A percentile compares a stretch with the other conserved stretches of the same genome.
These are phyloP conservation scores for Henricia sp. DNA, from an alignment of 53 echinoderm and acorn worm species.

Conservation along the genomic window DNA sequence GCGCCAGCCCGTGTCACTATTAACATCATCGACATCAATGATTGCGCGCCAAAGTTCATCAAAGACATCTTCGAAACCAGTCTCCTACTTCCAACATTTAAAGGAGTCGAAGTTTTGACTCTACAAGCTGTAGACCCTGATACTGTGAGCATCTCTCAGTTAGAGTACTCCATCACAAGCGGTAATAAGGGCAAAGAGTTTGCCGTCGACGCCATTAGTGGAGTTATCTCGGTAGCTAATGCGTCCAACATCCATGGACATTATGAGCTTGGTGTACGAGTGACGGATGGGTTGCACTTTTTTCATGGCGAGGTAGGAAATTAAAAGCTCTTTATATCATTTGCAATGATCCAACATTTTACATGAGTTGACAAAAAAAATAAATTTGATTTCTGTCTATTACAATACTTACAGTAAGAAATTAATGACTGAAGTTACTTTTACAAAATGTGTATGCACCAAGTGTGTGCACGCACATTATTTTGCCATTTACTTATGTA, in stretches of 20 bases:
- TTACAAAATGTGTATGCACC: too few relatives aligned
- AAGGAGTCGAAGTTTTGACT: constrained; percentile 77
- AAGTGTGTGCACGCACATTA: too few relatives aligned
- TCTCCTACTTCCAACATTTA: constrained; percentile 89
- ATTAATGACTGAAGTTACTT: too few relatives aligned
- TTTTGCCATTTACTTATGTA: too few relatives aligned
- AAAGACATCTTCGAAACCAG: constrained; percentile 67
- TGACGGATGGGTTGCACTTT: constrained; percentile 88
- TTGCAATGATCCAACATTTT: too few relatives aligned
- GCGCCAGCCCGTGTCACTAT: constrained; percentile 82
- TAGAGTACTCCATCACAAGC: constrained; percentile 83
- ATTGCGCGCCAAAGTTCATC: constrained; percentile 83
- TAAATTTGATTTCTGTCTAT: too few relatives aligned
- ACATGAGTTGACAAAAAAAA: too few relatives aligned
- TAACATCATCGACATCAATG: constrained; percentile 94
- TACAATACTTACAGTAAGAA: too few relatives aligned
- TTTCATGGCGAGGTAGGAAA: constrained; percentile 68
- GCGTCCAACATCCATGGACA: constrained; percentile 57
- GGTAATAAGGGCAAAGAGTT: constrained; percentile 81
- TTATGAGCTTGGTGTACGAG: constrained; percentile 80
- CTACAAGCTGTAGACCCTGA: constrained; percentile 82
- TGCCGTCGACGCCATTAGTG: constrained; percentile 66
- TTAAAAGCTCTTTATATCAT: too few relatives aligned
- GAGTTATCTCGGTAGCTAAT: constrained; percentile 76
- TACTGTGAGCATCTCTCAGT: constrained; percentile 88